Evolutionary conservation across 2,888 invertebrate species (phyloP), one percentile per base, ranked within the genome.

Genomic region (Lymantria monacha): DNA sequence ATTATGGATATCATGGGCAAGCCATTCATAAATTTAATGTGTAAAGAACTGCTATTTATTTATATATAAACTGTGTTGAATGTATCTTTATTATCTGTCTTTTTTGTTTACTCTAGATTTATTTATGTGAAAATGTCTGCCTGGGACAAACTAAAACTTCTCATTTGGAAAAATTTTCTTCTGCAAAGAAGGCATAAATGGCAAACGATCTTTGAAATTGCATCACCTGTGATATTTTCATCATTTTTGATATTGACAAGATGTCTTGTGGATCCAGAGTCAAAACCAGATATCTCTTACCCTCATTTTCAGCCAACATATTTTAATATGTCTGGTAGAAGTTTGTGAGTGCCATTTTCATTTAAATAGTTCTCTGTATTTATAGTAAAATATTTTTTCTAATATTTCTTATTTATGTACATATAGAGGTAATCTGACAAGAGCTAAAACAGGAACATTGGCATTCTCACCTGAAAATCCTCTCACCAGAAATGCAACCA

Each of bases 151-250:
- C 93, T 97, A 74, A 83, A 92, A 56, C 92, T 97, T 45, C 91
- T 97, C 10, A 86, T 96, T 66, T 97, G 97, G 97, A 97, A 97
- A 81, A 97, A 97, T 79, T 95, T 94, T 89, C 81, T 95, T 10
- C 88, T 96, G 9, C 96, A 96, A 87, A 94, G 92, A 81, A 91
- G 96, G 62, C 95, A 95, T 81, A 94, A 94, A 76, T 81, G 93
- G 70, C 95, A 95, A 81, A 94, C 96, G 7, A 51, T 93, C 7
- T 87, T 96, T 61, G 96, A 97, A 86, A 92, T 97, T 59, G 72
- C 94, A 33, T 89, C 95, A 48, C 96, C 96, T 50, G 93, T 94
- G 37, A 75, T 95, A 62, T 95, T 96, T 82, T 93, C 94, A 9
- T 74, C 94, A 47, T 91, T 97, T 60, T 83, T 97, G 66, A 94